These are phyloP conservation scores for Lycaon pictus DNA, from an alignment of 2,113 vertebrate species.

Conservation along the genomic window DNA sequence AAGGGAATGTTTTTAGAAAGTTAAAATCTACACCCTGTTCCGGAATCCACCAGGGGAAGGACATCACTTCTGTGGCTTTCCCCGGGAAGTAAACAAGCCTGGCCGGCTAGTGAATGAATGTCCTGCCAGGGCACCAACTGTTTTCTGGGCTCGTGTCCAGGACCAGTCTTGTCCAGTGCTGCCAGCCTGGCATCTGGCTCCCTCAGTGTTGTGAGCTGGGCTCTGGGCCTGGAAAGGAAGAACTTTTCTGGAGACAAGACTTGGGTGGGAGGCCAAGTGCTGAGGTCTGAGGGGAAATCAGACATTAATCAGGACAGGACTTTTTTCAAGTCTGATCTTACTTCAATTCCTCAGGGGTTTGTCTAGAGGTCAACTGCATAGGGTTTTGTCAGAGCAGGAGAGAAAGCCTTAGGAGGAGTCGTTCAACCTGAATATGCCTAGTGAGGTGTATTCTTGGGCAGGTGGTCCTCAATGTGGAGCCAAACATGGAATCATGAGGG, in stretches of 20 bases:
- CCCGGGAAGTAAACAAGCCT: slow-evolving; percentile 3
- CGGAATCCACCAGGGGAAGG: not conserved
- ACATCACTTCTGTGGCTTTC: not conserved
- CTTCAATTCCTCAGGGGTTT: not conserved
- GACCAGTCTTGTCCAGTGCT: not conserved
- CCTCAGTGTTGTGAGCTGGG: not conserved
- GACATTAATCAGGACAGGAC: not conserved
- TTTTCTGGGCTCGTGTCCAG: not conserved
- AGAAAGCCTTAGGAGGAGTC: not conserved
- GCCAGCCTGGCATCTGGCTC: not conserved
- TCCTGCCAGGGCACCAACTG: not conserved
- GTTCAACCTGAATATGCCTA: not conserved
- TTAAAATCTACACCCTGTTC: not conserved
- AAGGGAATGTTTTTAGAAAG: slow-evolving; percentile 10
- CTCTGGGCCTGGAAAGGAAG: slow-evolving; percentile 15
- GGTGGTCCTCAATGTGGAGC: not conserved
- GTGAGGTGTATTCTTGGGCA: not conserved
- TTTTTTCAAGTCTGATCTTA: not conserved
- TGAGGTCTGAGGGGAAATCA: slow-evolving; percentile 17
- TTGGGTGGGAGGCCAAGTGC: not conserved
- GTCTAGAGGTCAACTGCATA: not conserved
- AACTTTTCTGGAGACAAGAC: not conserved
- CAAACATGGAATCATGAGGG: not conserved
- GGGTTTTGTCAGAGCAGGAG: not conserved
- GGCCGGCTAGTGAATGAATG: not conserved